Evolutionary conservation across 2,888 invertebrate species (phyloP).

Genomic region (Monopis laevigella): DNA sequence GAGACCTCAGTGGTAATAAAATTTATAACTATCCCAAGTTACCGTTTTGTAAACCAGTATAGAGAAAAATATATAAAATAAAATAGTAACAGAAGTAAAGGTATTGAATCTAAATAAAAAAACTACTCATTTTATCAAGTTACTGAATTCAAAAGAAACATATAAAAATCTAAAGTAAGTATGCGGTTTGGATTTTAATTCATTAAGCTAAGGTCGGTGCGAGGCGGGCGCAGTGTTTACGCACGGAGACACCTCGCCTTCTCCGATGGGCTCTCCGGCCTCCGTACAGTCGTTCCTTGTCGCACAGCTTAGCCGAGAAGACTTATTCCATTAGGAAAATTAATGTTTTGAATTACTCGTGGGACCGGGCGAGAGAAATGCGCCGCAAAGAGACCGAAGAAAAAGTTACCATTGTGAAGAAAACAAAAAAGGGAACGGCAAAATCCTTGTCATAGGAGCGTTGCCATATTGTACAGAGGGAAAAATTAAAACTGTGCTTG

Average conservation of each 20-base stretch:
- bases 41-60: too few relatives aligned
- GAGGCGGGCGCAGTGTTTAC: slow-evolving; percentile 36
- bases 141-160: not conserved
- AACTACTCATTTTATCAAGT: not conserved
- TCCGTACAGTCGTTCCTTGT: slow-evolving; percentile 31
- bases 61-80: not conserved
- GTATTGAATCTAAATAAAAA: too few relatives aligned
- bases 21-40: too few relatives aligned
- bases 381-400: slow-evolving; percentile 17
- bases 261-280: slow-evolving; percentile 13
- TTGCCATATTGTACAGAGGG: slow-evolving; percentile 15
- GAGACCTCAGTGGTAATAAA: too few relatives aligned
- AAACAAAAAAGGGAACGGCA: slow-evolving; percentile 1
- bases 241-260: slow-evolving; percentile 45
- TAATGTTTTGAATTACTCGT: slow-evolving; percentile 63
- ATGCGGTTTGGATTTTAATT: slow-evolving; percentile 59
- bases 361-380: slow-evolving; percentile 19
- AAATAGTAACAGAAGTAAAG: too few relatives aligned
- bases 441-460: not conserved
- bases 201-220: slow-evolving; percentile 39
- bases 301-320: slow-evolving; percentile 42
- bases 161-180: slow-evolving; percentile 22
- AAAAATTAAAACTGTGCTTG: slow-evolving; percentile 17
- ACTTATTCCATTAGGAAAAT: slow-evolving; percentile 67
- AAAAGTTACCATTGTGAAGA: slow-evolving; percentile 9